Evolutionary conservation across 1,140 invertebrate genomes (phyloP), one percentile per base, ranked within the genome.

Genomic region (Papilio polytes): DNA sequence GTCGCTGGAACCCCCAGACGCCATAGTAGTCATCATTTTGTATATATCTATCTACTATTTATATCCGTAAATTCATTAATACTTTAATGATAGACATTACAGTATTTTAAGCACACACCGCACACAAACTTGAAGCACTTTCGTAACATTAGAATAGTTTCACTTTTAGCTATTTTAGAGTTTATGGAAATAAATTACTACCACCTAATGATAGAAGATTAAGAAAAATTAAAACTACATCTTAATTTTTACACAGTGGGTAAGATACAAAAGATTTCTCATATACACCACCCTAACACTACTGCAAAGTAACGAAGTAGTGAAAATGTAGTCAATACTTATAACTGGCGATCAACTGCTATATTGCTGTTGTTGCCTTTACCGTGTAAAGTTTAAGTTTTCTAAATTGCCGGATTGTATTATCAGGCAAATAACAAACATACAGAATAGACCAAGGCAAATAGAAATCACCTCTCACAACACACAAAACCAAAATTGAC

Each of bases 1-100:
- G 87, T 97, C 96, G 18, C 91, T 92, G 56, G 91, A 88, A 80
- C 92, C 94, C n/a, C 88, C 91, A n/a, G 91, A 41, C 72, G 89
- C 82, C 92, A 93, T 93, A 18, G 92, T 78, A 84, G 92, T 85
- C 92, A 95, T 94, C 93, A 94, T 94, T 86, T 88, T 91, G 41
- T 59, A 80, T 74, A 48, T 70, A 31, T 31, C 8, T 70, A 18
- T 70, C 63, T 70, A 70, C 0, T 70, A 36, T 12, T 70, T 56
- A 56, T n/a, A 56, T 20, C 53, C 53, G 53, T 56, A 56, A 56
- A 56, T 56, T 56, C 18, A 9, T 36, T 36, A 36, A 22, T 3
- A 63, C 2, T 26, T 63, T 63, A 26, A 70, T 6, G 12, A 31
- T 9, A 63, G 63, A 70, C 63, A 70, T 70, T 22, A 12, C 22